phyloP scores from a whole-genome alignment of 2,797 vertebrate genomes.

The Peromyscus eremicus region DNA sequence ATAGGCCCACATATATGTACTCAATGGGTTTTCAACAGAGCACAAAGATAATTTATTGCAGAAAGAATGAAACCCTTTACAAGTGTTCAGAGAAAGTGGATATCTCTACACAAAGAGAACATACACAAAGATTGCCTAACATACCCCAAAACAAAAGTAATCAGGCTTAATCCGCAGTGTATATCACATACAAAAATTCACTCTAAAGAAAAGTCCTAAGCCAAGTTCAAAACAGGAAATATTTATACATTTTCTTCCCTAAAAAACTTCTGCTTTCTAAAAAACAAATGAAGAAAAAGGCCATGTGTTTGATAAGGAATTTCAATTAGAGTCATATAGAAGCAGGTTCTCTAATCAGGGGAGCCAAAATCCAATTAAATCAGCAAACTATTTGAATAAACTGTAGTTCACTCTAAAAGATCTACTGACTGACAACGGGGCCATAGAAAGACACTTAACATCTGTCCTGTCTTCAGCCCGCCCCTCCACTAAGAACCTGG shows the following conservation, averaged over 20 bases:
- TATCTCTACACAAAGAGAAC: neutral
- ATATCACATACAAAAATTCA: neutral
- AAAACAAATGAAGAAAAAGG: neutral
- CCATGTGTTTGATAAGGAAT: neutral
- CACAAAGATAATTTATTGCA: neutral
- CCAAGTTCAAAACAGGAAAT: neutral
- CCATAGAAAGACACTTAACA: neutral
- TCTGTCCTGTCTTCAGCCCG: neutral
- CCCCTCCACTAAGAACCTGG: neutral
- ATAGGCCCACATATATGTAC: neutral
- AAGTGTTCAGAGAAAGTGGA: neutral
- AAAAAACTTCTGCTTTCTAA: neutral
- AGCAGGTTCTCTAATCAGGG: neutral
- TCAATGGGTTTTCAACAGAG: slow-evolving; percentile 24
- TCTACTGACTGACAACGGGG: neutral
- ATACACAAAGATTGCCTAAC: neutral
- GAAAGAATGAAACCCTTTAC: slow-evolving; percentile 4
- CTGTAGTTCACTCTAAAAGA: neutral
- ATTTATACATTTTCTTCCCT: neutral
- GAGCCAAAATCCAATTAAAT: neutral
- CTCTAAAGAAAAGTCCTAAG: neutral
- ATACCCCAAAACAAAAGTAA: neutral
- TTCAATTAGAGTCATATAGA: neutral
- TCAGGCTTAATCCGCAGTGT: neutral
- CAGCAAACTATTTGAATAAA: slow-evolving; percentile 14